Evolutionary conservation across 2,797 vertebrate genomes (phyloP), one percentile per base, ranked within the genome.

Genomic region (Phaenicophaeus curvirostris): DNA sequence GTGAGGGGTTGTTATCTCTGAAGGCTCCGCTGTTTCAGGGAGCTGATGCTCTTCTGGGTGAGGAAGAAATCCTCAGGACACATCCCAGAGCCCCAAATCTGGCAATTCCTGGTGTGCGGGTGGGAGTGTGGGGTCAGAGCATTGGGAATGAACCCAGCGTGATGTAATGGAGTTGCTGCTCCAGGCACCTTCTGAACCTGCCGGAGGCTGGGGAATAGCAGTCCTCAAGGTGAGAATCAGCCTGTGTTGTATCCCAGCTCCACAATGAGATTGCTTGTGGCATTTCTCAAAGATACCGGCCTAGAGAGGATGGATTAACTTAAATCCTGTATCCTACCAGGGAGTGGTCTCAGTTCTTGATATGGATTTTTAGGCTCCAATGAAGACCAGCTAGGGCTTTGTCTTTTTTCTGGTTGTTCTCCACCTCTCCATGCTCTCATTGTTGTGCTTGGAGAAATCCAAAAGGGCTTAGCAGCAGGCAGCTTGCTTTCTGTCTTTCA

Each of bases 51-150:
- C 87, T 75, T 67, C 44, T 87, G 83, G 67, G 50, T 55, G 74
- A 84, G 69, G 63, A 86, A 91, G 87, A 81, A 87, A 94, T n/a
- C n/a, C n/a, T n/a, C n/a, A 87, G 87, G 78, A 91, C 61, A 58
- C 72, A 79, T 71, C 76, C 93, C 91, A 93, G 95, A 94, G 42
- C 50, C 51, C 23, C 54, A 42, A 21, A 30, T 58, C 44, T 74
- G 73, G 17, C 3, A 5, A n/a, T 67, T 93, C 5, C 77, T 73
- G 25, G 57, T 42, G 58, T 4, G 19, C 13, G 71, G 91, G 71
- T 94, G 89, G 85, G 87, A 87, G 31, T 4, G 13, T 1, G 12
- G 44, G 73, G 53, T 80, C 13, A 3, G 54, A 79, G 57, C 61
- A 11, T 48, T 79, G 94, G 77, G 80, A 87, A 88, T 37, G 80